phyloP scores from a whole-genome alignment of 2,888 invertebrate species.

The Dexiosoma caninum region DNA sequence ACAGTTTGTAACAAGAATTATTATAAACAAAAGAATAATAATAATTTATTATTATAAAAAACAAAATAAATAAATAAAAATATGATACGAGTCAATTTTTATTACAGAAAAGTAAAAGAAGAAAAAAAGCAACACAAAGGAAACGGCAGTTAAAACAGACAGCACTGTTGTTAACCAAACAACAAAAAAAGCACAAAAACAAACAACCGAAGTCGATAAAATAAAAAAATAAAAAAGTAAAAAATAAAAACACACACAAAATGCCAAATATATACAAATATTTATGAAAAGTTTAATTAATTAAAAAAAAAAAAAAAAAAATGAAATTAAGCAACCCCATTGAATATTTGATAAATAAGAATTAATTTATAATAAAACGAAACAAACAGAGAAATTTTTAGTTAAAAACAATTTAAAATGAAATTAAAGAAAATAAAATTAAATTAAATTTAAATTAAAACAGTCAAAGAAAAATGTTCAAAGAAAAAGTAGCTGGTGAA shows the following conservation, averaged over 20 bases:
- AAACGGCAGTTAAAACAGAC: neutral
- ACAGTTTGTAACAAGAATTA: slow-evolving; percentile 8
- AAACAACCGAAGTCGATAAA: slow-evolving; percentile 21
- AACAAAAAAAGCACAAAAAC: slow-evolving; percentile 29
- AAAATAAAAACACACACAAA: slow-evolving; percentile 4
- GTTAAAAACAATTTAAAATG: neutral
- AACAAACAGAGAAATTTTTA: neutral
- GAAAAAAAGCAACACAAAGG: too few relatives aligned
- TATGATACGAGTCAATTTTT: slow-evolving; percentile 58
- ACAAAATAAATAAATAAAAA: slow-evolving; percentile 3
- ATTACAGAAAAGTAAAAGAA: neutral
- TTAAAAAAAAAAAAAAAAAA: neutral
- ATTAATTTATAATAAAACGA: neutral
- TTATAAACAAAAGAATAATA: neutral
- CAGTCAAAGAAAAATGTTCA: slow-evolving; percentile 10
- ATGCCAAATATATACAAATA: slow-evolving; percentile 44
- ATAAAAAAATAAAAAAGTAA: too few relatives aligned
- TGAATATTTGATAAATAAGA: slow-evolving; percentile 6
- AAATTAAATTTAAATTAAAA: neutral
- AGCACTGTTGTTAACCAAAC: neutral
- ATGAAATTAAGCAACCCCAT: neutral
- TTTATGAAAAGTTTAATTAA: neutral
- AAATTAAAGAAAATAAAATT: too few relatives aligned
- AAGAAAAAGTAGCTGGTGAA: slow-evolving; percentile 21
- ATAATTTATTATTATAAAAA: too few relatives aligned